Percentiles rank a stretch among this genome's conserved stretches.
Evolutionary conservation across 2,888 invertebrate genomes (phyloP).

Genomic region (Amiota minor): DNA sequence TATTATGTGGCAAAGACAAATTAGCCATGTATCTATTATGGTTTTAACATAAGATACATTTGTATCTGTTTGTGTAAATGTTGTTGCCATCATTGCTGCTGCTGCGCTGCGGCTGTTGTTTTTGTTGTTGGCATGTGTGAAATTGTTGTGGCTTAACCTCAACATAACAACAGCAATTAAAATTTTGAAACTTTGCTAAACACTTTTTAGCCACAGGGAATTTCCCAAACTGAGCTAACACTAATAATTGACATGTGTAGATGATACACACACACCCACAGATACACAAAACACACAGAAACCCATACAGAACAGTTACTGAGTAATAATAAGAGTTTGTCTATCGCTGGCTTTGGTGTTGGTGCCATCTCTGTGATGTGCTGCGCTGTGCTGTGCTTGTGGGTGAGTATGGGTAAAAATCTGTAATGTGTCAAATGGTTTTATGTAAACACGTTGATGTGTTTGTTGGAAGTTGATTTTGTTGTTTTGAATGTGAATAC

Average conservation of each 20-base stretch:
- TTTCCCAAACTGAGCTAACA: not conserved
- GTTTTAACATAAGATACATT: not conserved
- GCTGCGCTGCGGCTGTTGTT: not conserved
- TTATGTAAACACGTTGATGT: not conserved
- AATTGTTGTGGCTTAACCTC: slow-evolving; percentile 62
- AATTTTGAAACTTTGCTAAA: slow-evolving; percentile 53
- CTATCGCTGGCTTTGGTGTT: too few relatives aligned
- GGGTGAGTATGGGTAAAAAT: slow-evolving; percentile 8
- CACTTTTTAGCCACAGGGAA: slow-evolving; percentile 41
- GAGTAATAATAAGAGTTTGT: not conserved
- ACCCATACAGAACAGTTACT: not conserved
- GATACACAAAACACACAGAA: not conserved
- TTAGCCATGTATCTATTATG: not conserved
- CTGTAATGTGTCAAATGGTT: slow-evolving; percentile 25
- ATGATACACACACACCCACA: too few relatives aligned
- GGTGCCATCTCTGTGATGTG: not conserved
- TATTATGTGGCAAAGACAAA: not conserved
- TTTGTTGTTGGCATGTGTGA: slow-evolving; percentile 27
- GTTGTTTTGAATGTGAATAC: not conserved
- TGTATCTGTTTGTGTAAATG: slow-evolving; percentile 8
- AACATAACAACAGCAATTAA: slow-evolving; percentile 59
- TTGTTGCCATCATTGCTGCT: not conserved
- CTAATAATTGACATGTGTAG: too few relatives aligned
- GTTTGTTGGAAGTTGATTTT: not conserved
- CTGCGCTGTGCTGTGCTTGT: too few relatives aligned